Evolutionary conservation across 2,888 invertebrate species (phyloP).

Genomic region (Mantis religiosa): DNA sequence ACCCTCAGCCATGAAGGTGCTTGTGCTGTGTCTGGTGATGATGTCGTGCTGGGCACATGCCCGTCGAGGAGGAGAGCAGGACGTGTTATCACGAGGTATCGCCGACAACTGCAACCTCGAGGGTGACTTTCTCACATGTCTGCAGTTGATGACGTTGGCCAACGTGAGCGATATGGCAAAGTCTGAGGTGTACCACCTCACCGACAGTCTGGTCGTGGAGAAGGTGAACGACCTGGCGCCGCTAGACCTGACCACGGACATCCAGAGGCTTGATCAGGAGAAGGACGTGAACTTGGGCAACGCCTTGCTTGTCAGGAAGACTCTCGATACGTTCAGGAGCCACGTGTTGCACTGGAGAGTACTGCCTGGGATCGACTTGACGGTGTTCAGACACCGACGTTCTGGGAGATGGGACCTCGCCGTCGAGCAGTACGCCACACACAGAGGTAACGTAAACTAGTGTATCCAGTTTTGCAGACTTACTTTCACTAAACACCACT

Average conservation of each 20-base stretch:
- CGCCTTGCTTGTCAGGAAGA: conserved; percentile 19
- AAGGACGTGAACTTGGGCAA: background rate
- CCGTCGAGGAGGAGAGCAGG: background rate
- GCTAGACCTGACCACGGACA: background rate
- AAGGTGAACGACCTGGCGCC: background rate
- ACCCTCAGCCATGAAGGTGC: background rate
- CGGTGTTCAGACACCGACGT: conserved; percentile 7
- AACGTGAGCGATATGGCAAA: conserved; percentile 17
- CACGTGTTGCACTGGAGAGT: conserved; percentile 18
- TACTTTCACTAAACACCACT: background rate
- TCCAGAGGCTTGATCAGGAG: background rate
- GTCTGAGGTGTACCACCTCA: conserved; percentile 5
- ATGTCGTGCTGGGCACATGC: background rate
- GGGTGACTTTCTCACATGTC: conserved; percentile 8
- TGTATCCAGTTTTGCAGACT: conserved; percentile 40
- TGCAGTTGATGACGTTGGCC: background rate
- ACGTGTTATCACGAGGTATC: background rate
- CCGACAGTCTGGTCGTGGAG: conserved; percentile 13
- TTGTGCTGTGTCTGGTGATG: background rate
- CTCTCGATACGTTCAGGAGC: conserved; percentile 15
- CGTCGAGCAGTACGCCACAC: background rate
- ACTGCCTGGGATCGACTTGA: conserved; percentile 8
- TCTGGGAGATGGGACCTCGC: conserved; percentile 19
- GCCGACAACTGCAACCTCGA: background rate
- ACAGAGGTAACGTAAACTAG: background rate